Evolutionary conservation across 2,888 invertebrate species (phyloP).

Genomic region (Seira musarum): DNA sequence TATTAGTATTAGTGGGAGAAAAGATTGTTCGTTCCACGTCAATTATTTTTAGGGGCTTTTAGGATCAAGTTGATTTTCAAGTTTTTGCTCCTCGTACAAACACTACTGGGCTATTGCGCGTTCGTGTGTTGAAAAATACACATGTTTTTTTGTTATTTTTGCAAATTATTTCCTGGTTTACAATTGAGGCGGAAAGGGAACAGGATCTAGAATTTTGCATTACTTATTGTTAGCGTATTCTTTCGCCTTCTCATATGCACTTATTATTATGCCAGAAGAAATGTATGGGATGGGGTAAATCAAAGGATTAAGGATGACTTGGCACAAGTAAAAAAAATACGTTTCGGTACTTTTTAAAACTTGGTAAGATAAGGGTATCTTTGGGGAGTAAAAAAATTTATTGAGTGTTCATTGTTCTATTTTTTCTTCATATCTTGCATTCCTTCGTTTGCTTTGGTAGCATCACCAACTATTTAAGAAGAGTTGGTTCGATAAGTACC

Average conservation of each 20-base stretch:
- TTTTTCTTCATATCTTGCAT: neutral
- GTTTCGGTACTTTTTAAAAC: neutral
- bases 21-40: conserved; percentile 49
- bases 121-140: neutral
- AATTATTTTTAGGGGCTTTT: conserved; percentile 52
- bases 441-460: neutral
- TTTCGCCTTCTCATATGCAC: neutral
- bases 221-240: neutral
- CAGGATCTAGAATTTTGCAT: conserved; percentile 18
- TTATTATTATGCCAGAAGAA: neutral
- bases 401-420: conserved; percentile 8
- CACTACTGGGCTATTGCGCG: neutral
- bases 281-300: neutral
- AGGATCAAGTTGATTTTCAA: conserved; percentile 52
- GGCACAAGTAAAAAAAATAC: neutral
- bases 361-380: conserved; percentile 1
- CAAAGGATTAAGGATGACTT: neutral
- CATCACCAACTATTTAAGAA: neutral
- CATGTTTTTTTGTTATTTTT: conserved; percentile 26
- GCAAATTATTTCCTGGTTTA: conserved; percentile 58
- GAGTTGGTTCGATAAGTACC: neutral
- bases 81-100: conserved; percentile 34
- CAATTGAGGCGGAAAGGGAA: conserved; percentile 50
- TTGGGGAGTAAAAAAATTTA: neutral
- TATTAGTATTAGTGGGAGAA: conserved; percentile 19